Percentiles rank a stretch among this genome's conserved stretches.
phyloP scores from a whole-genome alignment of 92 coral and sea anemone species.

The Chrysogorgia sp. region DNA sequence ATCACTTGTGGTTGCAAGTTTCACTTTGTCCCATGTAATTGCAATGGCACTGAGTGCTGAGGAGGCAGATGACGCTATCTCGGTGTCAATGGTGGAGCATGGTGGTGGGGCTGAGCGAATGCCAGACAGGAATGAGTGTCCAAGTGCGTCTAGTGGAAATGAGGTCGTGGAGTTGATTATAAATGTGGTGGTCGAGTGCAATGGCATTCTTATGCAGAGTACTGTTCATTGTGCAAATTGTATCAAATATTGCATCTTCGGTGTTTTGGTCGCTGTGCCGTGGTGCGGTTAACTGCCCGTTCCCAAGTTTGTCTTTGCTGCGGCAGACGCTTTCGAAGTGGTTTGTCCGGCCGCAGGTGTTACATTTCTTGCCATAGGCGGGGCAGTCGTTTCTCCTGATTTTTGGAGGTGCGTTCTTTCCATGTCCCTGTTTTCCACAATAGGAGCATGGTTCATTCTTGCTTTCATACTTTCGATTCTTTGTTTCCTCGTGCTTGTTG shows the following conservation, averaged over 20 bases:
- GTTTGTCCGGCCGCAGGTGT: constrained; percentile 56
- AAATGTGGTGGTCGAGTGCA: constrained; percentile 29
- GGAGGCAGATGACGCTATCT: constrained; percentile 1
- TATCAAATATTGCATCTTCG: constrained; percentile 15
- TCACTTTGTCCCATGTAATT: constrained; percentile 36
- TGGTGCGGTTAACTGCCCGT: neutral
- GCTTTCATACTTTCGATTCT: neutral
- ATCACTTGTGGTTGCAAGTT: constrained; percentile 23
- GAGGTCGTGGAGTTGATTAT: constrained; percentile 26
- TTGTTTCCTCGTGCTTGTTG: constrained; percentile 32
- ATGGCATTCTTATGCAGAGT: neutral
- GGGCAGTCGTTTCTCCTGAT: constrained; percentile 56
- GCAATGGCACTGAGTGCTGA: neutral
- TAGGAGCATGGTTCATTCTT: constrained; percentile 50
- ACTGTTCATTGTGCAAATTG: constrained; percentile 14
- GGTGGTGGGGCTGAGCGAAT: neutral
- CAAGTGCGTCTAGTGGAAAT: neutral
- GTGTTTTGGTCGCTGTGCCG: neutral
- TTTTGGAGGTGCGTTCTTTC: constrained; percentile 55
- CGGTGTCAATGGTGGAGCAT: neutral
- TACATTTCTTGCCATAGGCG: constrained; percentile 59
- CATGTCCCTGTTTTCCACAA: constrained; percentile 67
- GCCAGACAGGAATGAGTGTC: neutral
- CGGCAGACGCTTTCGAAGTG: constrained; percentile 62
- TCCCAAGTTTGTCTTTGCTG: constrained; percentile 51